Conservation (phyloP, 2,888 invertebrate genomes). For the Melinaea marsaeus region DNA sequence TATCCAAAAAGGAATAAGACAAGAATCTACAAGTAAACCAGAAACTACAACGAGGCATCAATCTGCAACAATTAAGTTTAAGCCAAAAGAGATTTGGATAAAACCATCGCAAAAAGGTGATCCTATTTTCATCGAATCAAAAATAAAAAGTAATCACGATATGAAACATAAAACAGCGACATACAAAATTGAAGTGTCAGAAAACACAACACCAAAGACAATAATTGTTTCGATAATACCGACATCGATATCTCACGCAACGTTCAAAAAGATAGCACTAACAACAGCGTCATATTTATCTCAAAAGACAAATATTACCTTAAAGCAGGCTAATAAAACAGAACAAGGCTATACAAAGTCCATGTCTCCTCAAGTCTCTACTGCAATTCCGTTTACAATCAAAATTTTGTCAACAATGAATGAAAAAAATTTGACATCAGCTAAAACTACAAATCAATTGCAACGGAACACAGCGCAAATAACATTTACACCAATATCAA, state of each 20-base stretch:
- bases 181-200: conserved; percentile 48
- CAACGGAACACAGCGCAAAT: conserved; percentile 20
- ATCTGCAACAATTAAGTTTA: conserved; percentile 59
- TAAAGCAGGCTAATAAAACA: conserved; percentile 41
- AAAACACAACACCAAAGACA: conserved; percentile 65
- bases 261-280: conserved; percentile 66
- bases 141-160: conserved; percentile 50
- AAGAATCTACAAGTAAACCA: conserved; percentile 47
- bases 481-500: conserved; percentile 17
- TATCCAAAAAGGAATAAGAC: conserved; percentile 34
- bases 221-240: conserved; percentile 73
- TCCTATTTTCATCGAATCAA: conserved; percentile 50
- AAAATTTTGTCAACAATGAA: conserved; percentile 30
- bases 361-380: conserved; percentile 45
- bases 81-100: conserved; percentile 75
- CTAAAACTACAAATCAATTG: conserved; percentile 18
- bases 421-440: conserved; percentile 23
- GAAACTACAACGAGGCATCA: conserved; percentile 50
- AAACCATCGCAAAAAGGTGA: conserved; percentile 73
- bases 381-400: conserved; percentile 40
- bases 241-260: conserved; percentile 67
- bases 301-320: conserved; percentile 42
- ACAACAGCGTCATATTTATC: conserved; percentile 53
- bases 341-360: conserved; percentile 52
- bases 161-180: conserved; percentile 43